phyloP scores from a whole-genome alignment of 2,113 vertebrate genomes.

The Gracilinanus agilis region DNA sequence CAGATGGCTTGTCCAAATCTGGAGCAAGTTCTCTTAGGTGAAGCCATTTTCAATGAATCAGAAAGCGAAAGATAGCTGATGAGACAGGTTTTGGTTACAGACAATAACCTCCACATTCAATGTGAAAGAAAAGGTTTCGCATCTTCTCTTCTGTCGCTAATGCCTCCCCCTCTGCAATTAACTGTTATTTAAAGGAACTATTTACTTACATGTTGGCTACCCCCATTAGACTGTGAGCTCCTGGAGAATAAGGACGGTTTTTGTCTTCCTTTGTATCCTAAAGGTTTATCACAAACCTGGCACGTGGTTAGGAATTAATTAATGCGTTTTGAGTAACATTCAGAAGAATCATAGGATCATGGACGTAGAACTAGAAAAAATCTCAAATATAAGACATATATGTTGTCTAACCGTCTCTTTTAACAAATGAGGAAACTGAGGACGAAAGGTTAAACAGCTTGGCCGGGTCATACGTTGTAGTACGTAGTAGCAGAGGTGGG shows the following conservation, averaged over 20 bases:
- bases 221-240: neutral
- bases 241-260: neutral
- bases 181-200: neutral
- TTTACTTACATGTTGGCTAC: neutral
- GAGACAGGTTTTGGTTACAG: neutral
- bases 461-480: neutral
- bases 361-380: neutral
- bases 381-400: neutral
- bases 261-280: neutral
- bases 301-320: neutral
- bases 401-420: neutral
- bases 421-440: neutral
- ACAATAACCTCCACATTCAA: neutral
- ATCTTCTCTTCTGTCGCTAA: neutral
- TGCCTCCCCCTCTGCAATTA: neutral
- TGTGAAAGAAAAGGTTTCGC: neutral
- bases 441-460: neutral
- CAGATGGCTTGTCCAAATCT: neutral
- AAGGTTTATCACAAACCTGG: neutral
- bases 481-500: neutral
- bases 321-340: neutral
- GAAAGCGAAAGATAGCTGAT: slow-evolving; percentile 32
- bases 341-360: neutral
- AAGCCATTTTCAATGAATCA: slow-evolving; percentile 39
- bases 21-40: neutral